phyloP scores from a whole-genome alignment of 2,797 vertebrate species.

The Arctocebus calabarensis region DNA sequence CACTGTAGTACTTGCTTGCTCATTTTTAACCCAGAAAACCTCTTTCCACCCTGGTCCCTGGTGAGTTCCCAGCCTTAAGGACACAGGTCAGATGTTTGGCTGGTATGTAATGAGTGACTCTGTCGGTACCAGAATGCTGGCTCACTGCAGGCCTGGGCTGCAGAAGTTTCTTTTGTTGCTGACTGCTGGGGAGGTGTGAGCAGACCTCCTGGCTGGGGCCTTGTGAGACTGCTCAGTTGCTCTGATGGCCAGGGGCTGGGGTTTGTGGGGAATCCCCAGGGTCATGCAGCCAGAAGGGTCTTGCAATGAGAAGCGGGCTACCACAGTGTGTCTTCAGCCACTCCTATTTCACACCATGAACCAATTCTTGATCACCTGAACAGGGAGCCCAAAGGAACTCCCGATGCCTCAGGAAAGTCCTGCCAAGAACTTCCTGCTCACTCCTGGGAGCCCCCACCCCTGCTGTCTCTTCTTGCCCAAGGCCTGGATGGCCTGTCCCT shows the following conservation, averaged over 20 bases:
- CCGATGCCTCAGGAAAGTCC: slow-evolving; percentile 32
- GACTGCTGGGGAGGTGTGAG: background rate
- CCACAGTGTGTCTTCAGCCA: background rate
- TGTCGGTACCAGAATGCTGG: accelerated
- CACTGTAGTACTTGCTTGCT: no score
- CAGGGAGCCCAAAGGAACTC: background rate
- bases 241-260: background rate
- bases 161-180: background rate
- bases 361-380: background rate
- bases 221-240: background rate
- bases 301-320: slow-evolving; percentile 19
- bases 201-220: background rate
- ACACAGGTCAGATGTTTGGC: background rate
- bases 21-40: accelerated
- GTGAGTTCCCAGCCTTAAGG: background rate
- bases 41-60: no score
- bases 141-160: background rate
- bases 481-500: background rate
- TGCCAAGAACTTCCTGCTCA: slow-evolving; percentile 49
- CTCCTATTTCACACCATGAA: background rate
- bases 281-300: background rate
- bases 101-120: no score
- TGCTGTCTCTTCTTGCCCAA: no score
- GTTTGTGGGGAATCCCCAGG: background rate
- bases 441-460: background rate